These are phyloP conservation scores for Drosophila buzzatii DNA, from an alignment of 2,888 invertebrate genomes.

Conservation along the genomic window DNA sequence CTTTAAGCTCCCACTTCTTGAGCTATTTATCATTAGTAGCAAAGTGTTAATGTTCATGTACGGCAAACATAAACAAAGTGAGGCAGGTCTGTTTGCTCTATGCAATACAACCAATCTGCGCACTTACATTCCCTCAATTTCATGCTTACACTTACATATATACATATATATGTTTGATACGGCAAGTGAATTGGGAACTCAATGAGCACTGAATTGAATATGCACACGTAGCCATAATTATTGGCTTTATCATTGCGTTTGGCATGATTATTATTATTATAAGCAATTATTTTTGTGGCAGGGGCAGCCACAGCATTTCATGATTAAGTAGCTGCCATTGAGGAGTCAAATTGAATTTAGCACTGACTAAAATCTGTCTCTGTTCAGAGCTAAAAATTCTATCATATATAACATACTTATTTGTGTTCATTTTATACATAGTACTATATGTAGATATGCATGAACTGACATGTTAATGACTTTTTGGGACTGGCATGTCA, in stretches of 20 bases:
- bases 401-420: neutral
- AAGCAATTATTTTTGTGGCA: slow-evolving; percentile 48
- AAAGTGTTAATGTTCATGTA: slow-evolving; percentile 53
- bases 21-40: slow-evolving; percentile 45
- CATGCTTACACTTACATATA: neutral
- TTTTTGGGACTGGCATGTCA: slow-evolving; percentile 32
- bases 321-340: neutral
- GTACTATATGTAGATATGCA: slow-evolving; percentile 7
- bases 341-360: slow-evolving; percentile 16
- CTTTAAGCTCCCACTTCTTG: slow-evolving; percentile 21
- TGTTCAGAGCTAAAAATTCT: neutral
- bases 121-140: slow-evolving; percentile 1
- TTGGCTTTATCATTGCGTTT: slow-evolving; percentile 11
- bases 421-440: neutral
- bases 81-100: slow-evolving; percentile 24
- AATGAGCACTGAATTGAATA: slow-evolving; percentile 3
- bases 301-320: slow-evolving; percentile 24
- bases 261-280: slow-evolving; percentile 41
- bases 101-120: slow-evolving; percentile 25
- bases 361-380: neutral
- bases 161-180: slow-evolving; percentile 1
- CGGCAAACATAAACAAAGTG: slow-evolving; percentile 36
- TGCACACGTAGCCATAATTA: neutral
- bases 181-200: slow-evolving; percentile 10
- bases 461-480: slow-evolving; percentile 47